Percentiles rank a stretch among this genome's conserved stretches.
Conservation (phyloP, 2,888 invertebrate genomes). For the Noctua janthina region DNA sequence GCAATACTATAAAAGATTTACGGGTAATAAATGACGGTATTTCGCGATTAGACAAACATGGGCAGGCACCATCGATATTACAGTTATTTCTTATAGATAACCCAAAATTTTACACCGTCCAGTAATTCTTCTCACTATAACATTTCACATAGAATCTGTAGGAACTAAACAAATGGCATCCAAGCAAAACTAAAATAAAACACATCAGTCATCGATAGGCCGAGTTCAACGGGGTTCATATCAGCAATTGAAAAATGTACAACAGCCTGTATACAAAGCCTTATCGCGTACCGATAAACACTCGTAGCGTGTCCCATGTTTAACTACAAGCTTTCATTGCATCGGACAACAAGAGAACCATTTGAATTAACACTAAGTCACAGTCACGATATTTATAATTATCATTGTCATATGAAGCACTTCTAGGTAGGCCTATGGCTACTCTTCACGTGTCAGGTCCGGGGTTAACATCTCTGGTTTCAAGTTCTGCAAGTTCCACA, state of each 20-base stretch:
- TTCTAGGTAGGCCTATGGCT: slow-evolving; percentile 84
- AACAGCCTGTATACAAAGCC: slow-evolving; percentile 61
- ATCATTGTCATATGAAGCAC: slow-evolving; percentile 80
- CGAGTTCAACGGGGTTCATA: slow-evolving; percentile 60
- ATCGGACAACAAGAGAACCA: slow-evolving; percentile 83
- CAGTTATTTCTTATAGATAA: slow-evolving; percentile 40
- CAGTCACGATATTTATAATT: slow-evolving; percentile 62
- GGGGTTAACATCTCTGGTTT: slow-evolving; percentile 89
- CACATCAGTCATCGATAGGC: slow-evolving; percentile 62
- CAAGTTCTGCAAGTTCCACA: slow-evolving; percentile 96
- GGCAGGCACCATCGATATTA: slow-evolving; percentile 60
- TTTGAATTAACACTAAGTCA: slow-evolving; percentile 75
- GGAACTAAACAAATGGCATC: slow-evolving; percentile 68
- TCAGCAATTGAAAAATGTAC: slow-evolving; percentile 55
- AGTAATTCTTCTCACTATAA: slow-evolving; percentile 31
- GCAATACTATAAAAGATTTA: no score
- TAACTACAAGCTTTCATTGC: slow-evolving; percentile 79
- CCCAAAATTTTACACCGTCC: slow-evolving; percentile 35
- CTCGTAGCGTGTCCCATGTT: slow-evolving; percentile 56
- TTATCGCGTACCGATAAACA: slow-evolving; percentile 57
- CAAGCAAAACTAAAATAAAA: slow-evolving; percentile 58
- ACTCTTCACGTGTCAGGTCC: slow-evolving; percentile 79
- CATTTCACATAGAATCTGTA: slow-evolving; percentile 59
- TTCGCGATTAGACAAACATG: slow-evolving; percentile 24
- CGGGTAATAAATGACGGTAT: no score